Percentiles rank a stretch among this genome's conserved stretches.
These are phyloP conservation scores for Chelonoidis abingdonii DNA, from an alignment of 2,113 vertebrate species.

Conservation along the genomic window DNA sequence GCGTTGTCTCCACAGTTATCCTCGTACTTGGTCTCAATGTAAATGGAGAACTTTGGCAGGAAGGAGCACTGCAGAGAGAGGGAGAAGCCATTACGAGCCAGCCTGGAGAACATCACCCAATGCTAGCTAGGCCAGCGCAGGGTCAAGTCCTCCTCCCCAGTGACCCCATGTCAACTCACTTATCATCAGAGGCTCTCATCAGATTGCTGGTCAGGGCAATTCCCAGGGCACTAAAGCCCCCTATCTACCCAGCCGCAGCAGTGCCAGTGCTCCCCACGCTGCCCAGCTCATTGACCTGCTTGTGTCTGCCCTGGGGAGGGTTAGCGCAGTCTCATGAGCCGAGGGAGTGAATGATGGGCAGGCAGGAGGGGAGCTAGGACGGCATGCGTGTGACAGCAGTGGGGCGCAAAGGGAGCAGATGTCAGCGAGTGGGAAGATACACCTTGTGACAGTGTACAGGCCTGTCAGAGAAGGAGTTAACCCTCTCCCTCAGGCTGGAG, in stretches of 20 bases:
- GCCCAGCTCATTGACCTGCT: neutral
- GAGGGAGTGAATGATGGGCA: neutral
- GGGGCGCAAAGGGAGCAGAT: neutral
- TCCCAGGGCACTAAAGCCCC: fast-evolving
- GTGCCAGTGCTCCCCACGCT: neutral
- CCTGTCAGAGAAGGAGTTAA: neutral
- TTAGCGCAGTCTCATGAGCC: neutral
- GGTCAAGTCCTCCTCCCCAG: neutral
- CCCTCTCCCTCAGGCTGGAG: too few species aligned
- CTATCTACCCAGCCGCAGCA: neutral
- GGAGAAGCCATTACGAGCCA: neutral
- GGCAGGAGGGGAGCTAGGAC: neutral
- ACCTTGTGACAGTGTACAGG: neutral
- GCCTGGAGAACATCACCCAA: neutral
- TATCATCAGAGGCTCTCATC: neutral
- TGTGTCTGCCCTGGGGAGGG: neutral
- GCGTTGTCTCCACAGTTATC: conserved; percentile 80
- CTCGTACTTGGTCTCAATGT: conserved; percentile 84
- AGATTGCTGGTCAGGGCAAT: fast-evolving
- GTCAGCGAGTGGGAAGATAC: neutral
- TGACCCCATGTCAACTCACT: neutral
- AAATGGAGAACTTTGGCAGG: conserved; percentile 84
- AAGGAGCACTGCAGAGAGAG: conserved; percentile 79
- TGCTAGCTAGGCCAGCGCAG: too few species aligned
- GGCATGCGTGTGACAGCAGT: neutral